Conservation (phyloP, 2,888 invertebrate species). For the Tridacna gigas region DNA sequence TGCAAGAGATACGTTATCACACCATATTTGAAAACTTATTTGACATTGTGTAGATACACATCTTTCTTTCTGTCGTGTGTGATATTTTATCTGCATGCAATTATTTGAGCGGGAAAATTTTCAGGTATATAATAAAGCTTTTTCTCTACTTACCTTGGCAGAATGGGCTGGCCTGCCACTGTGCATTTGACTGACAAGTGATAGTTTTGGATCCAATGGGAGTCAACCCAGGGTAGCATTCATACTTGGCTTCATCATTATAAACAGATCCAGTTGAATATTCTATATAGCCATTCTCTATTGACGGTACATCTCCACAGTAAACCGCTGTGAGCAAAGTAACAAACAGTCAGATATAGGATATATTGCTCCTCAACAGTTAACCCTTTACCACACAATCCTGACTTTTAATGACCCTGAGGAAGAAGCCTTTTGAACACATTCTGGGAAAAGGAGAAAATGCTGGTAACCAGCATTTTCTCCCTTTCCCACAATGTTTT, state of each 20-base stretch:
- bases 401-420: background rate
- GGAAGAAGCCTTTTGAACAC: background rate
- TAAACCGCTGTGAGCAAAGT: slow-evolving; percentile 68
- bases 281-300: slow-evolving; percentile 72
- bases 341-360: background rate
- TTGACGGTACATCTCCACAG: slow-evolving; percentile 71
- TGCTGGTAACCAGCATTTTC: no score
- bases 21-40: no score
- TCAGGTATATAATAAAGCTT: no score
- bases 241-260: slow-evolving; percentile 66
- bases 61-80: no score
- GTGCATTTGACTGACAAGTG: slow-evolving; percentile 64
- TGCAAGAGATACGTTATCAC: no score
- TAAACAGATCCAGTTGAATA: slow-evolving; percentile 68
- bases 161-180: slow-evolving; percentile 68
- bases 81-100: no score
- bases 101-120: no score
- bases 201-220: slow-evolving; percentile 60
- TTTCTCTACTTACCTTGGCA: slow-evolving; percentile 66
- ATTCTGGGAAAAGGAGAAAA: no score
- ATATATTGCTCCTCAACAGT: background rate
- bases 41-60: no score
- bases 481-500: no score
- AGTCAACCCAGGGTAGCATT: slow-evolving; percentile 73
- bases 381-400: background rate